Evolutionary conservation across 2,113 vertebrate species (phyloP).

Genomic region (Cryptomyrus ogoouensis): DNA sequence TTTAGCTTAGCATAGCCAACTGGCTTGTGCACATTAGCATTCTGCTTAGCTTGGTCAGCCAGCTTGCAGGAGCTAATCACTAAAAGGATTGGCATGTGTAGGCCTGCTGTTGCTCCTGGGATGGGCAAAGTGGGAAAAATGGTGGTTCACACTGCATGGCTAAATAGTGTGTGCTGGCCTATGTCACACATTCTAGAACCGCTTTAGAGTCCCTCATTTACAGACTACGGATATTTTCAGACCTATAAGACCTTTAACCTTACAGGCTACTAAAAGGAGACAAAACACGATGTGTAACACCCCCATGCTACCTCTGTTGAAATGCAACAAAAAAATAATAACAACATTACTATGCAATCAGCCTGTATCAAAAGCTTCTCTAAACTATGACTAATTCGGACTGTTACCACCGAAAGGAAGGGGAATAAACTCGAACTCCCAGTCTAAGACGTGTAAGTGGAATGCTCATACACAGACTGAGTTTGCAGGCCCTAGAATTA

Average conservation of each 20-base stretch:
- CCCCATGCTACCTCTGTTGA: background rate
- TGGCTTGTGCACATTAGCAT: background rate
- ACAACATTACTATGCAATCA: background rate
- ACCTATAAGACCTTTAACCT: background rate
- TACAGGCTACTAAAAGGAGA: background rate
- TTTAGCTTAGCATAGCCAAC: background rate
- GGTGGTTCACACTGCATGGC: background rate
- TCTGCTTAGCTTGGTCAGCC: background rate
- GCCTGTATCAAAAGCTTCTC: background rate
- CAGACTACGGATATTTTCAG: background rate
- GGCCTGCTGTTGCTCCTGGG: background rate
- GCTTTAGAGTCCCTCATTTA: background rate
- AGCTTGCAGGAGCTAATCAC: background rate
- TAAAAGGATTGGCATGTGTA: background rate
- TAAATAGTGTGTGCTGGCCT: background rate
- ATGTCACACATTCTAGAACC: background rate
- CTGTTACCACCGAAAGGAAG: background rate
- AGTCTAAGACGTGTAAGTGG: constrained; percentile 14
- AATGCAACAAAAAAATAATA: background rate
- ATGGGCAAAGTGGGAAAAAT: background rate
- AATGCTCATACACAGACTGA: constrained; percentile 22
- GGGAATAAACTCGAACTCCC: background rate
- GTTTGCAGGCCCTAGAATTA: constrained; percentile 44
- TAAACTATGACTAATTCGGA: constrained; percentile 7
- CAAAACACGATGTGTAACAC: background rate